Conservation (phyloP, 2,113 vertebrate species). For the Ctenodactylus gundi region DNA sequence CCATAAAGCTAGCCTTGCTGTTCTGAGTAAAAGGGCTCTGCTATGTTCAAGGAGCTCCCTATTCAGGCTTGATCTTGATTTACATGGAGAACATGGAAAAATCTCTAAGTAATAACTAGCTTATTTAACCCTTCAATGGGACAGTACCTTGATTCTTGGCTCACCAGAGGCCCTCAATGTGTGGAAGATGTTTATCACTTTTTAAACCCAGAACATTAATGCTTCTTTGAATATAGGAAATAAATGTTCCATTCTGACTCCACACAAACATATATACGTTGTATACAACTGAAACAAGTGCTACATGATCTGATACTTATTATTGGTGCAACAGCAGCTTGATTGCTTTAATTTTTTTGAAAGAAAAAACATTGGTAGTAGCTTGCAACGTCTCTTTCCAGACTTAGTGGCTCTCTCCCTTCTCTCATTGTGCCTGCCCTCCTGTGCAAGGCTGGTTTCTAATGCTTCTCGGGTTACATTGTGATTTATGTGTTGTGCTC, state of each 20-base stretch:
- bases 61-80: conserved; percentile 3
- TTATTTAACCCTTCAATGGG: neutral
- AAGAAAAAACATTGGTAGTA: neutral
- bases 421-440: neutral
- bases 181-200: neutral
- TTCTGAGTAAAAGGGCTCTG: neutral
- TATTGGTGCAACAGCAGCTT: neutral
- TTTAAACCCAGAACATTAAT: neutral
- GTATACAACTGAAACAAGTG: neutral
- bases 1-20: neutral
- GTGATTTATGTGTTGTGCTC: neutral
- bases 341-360: neutral
- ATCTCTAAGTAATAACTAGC: neutral
- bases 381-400: neutral
- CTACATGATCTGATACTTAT: neutral
- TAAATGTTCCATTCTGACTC: neutral
- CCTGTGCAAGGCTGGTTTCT: neutral
- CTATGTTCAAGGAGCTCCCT: neutral
- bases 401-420: neutral
- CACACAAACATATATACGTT: neutral
- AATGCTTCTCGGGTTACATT: neutral
- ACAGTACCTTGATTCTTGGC: neutral
- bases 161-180: neutral
- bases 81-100: neutral
- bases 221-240: neutral